Evolutionary conservation across 2,797 vertebrate species (phyloP), one percentile per base, ranked within the genome.

Genomic region (Apogon hyalosoma): DNA sequence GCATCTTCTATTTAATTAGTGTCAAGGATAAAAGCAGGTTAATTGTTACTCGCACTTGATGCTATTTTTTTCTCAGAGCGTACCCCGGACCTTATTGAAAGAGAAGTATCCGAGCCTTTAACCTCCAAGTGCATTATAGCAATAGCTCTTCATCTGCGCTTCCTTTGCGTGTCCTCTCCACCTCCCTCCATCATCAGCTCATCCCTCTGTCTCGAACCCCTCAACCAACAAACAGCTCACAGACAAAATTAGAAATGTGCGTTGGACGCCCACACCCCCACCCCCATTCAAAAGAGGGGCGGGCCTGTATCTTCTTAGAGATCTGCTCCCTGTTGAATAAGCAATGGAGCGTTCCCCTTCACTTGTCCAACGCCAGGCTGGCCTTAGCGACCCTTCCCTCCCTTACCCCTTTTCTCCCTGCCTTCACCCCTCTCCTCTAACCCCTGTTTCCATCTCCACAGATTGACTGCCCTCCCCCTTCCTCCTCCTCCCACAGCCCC

Each of bases 261-360:
- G 18, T 70, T 80, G 64, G 69, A 52, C 61, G 47, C 56, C 52
- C 51, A 21, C 45, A 46, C 63, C 70, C 52, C 55, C 53, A 48
- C 60, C 50, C 49, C 31, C 69, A 75, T 91, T 59, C 63, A 73
- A 83, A 82, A 82, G 81, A 91, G 70, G 86, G 89, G 81, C 82
- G 78, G 86, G 80, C 82, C 73, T 90, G 86, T 92, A 93, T 93
- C 89, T 83, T 84, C 84, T 75, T 56, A 84, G 77, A 77, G 85
- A 93, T 93, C 90, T 88, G 78, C 84, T 88, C 86, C 81, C 90
- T 92, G 80, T 92, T 94, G 90, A 94, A 95, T 94, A 94, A 93
- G 90, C 92, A 93, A 93, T 92, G 83, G 73, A 86, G 87, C 71
- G 19, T 87, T 88, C 61, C 76, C 71, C 85, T 85, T 87, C 80